These are phyloP conservation scores for Pectinophora gossypiella DNA, from an alignment of 1,140 invertebrate genomes.

Conservation along the genomic window DNA sequence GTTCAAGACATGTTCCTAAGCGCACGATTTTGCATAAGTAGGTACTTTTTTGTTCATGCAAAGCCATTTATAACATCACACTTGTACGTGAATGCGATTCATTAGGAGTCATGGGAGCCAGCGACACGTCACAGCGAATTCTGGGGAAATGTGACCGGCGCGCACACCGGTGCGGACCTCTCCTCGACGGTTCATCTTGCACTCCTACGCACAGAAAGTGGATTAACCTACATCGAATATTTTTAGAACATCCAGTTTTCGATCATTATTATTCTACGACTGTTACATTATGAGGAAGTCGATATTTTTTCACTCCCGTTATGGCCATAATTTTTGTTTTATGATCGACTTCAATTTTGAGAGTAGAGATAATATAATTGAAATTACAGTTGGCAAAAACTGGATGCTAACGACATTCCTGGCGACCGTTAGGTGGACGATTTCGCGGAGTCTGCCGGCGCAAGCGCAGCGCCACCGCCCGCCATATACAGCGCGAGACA, in stretches of 20 bases:
- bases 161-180: too few species aligned
- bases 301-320: slow-evolving; percentile 7
- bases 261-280: slow-evolving; percentile 1
- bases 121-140: slow-evolving; percentile 23
- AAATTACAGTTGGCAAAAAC: slow-evolving; percentile 38
- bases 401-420: slow-evolving; percentile 50
- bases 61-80: slow-evolving; percentile 57
- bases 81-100: slow-evolving; percentile 41
- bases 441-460: slow-evolving; percentile 22
- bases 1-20: slow-evolving; percentile 59
- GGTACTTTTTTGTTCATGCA: slow-evolving; percentile 61
- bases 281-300: background rate
- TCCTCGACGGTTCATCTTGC: background rate
- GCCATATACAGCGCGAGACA: slow-evolving; percentile 17
- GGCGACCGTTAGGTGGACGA: slow-evolving; percentile 54
- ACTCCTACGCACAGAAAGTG: background rate
- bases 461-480: slow-evolving; percentile 11
- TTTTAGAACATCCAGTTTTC: background rate
- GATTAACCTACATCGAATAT: background rate
- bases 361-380: slow-evolving; percentile 39
- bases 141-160: background rate
- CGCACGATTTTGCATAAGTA: slow-evolving; percentile 68
- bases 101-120: slow-evolving; percentile 45
- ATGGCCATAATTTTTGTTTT: slow-evolving; percentile 25
- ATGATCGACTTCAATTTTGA: slow-evolving; percentile 28